Conservation (phyloP, 2,797 vertebrate species). For the Botia kubotai region DNA sequence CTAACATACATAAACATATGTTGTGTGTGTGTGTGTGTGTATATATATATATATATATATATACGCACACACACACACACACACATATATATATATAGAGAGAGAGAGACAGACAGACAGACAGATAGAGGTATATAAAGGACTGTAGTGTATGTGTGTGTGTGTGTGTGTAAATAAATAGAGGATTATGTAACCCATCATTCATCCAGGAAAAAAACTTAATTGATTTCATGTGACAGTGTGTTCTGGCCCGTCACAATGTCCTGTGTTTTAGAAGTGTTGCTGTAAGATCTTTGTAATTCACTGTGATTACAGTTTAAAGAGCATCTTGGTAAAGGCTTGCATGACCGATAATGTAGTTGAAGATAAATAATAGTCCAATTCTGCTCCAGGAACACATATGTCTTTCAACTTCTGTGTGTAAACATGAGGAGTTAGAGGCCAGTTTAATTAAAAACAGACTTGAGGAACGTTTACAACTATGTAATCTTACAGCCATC, state of each 20-base stretch:
- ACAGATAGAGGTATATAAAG: no score
- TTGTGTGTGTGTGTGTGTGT: no score
- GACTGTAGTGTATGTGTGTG: not conserved
- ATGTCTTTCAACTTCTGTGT: not conserved
- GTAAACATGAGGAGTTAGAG: slow-evolving; percentile 30
- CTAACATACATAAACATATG: not conserved
- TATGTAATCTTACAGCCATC: slow-evolving; percentile 6
- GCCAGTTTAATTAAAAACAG: slow-evolving; percentile 24
- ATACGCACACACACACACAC: not conserved
- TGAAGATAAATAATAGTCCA: not conserved
- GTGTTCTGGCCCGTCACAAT: not conserved
- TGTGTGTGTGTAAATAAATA: not conserved
- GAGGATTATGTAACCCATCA: not conserved
- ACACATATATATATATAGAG: no score
- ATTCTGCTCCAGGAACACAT: not conserved
- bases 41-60: no score
- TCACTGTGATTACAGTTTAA: not conserved
- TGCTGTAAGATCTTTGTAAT: not conserved
- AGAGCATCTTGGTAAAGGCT: not conserved
- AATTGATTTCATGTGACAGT: slow-evolving; percentile 9
- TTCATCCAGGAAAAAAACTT: not conserved
- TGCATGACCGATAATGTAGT: not conserved
- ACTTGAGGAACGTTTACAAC: slow-evolving; percentile 6
- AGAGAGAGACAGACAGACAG: no score
- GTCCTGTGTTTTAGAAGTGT: not conserved